Base-by-base conservation (phyloP, 2,888 invertebrate genomes). In the Leptinotarsa haldemani region DNA sequence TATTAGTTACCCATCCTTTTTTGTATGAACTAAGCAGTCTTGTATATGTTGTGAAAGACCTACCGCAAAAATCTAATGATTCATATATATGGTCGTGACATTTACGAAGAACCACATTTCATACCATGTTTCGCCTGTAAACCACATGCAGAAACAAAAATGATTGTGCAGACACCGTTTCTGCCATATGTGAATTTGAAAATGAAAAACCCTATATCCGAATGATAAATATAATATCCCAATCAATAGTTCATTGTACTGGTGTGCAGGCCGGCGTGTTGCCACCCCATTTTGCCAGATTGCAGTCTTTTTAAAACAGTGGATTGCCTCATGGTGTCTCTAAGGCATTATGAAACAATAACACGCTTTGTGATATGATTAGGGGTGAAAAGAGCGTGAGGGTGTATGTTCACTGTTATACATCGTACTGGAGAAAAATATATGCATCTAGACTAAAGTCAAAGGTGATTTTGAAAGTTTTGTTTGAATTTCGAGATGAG, bases 251-350 rank as follows among this genome's bases (percentile, higher is more conserved):
- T 53, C 70, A 66, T 77, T 74, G 66, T 74, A 65, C 64, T 46
- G 22, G 48, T 64, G 63, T 70, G 50, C 52, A 25, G 50, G 50
- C 53, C 30, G 50, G 50, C 71, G 53, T 72, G 72, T 73, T 70
- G 65, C 73, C 71, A 74, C 74, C 74, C 77, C 48, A 30, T 15
- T 53, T 67, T 40, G 53, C 52, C 67, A 67, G 56, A 53, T 13
- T 70, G 64, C 70, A 40, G 63, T 70, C 74, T 74, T 71, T 69
- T 75, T 76, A 48, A 64, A 74, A 73, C 72, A 77, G 75, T 75
- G 72, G 48, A 71, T 77, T 76, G 73, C 77, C 79, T 77, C 77
- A 72, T 78, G 77, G 67, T 73, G 73, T 78, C 78, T 48, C 69
- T 75, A 64, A 71, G 79, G 78, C 64, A 76, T 76, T 67, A 53